phyloP scores from a whole-genome alignment of 2,888 invertebrate species.

The Choreutis nemorana region DNA sequence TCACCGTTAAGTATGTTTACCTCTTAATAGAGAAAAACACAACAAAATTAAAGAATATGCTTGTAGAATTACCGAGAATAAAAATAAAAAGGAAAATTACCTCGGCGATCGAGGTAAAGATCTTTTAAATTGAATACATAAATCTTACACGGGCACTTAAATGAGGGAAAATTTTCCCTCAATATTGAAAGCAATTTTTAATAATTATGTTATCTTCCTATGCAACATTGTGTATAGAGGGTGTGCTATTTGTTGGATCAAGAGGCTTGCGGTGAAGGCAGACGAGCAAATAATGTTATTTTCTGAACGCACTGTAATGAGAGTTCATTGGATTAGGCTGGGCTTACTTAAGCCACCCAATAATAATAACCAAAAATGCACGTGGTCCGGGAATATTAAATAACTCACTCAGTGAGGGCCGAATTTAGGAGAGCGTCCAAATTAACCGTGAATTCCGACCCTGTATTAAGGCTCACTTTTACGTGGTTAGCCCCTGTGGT shows the following conservation, averaged over 20 bases:
- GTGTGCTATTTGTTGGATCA: conserved; percentile 50
- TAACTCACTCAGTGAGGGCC: conserved; percentile 60
- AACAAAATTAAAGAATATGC: too few relatives aligned
- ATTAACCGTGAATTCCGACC: conserved; percentile 26
- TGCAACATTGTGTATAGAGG: conserved; percentile 33
- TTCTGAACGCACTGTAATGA: conserved; percentile 54
- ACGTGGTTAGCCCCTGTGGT: conserved; percentile 21
- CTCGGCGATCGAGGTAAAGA: too few relatives aligned
- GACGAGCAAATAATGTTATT: conserved; percentile 54
- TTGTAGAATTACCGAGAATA: too few relatives aligned
- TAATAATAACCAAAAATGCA: conserved; percentile 62
- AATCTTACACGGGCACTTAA: conserved; percentile 16
- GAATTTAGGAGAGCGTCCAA: conserved; percentile 35
- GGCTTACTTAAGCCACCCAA: conserved; percentile 52
- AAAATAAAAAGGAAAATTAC: too few relatives aligned
- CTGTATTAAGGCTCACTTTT: conserved; percentile 17
- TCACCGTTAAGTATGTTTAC: too few relatives aligned
- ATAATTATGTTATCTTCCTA: conserved; percentile 49
- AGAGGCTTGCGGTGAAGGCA: conserved; percentile 44
- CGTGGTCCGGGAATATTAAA: conserved; percentile 50
- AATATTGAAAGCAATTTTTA: conserved; percentile 58
- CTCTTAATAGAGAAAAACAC: too few relatives aligned
- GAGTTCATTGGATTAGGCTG: conserved; percentile 59
- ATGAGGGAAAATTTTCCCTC: conserved; percentile 33
- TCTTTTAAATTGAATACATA: conserved; percentile 7